Conservation (phyloP, 2,797 vertebrate species). For the Oryzias sinensis region DNA sequence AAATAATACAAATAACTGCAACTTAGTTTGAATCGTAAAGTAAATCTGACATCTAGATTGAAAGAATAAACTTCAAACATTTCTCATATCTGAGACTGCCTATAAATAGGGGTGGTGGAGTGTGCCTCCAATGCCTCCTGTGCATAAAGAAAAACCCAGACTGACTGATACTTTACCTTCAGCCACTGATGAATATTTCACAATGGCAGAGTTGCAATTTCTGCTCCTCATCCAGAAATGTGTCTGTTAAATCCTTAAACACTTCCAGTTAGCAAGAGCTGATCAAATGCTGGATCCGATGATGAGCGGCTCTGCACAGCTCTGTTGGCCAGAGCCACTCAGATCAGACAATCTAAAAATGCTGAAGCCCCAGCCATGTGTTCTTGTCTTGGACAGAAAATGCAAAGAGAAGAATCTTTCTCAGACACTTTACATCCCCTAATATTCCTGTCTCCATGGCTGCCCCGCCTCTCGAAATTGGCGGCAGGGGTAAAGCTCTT, state of each 20-base stretch:
- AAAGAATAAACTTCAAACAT: neutral
- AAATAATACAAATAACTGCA: neutral
- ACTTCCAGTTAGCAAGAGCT: constrained; percentile 26
- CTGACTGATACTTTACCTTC: constrained; percentile 69
- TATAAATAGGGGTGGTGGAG: constrained; percentile 5
- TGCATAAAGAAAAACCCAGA: constrained; percentile 35
- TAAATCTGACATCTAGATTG: constrained; percentile 2
- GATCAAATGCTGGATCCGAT: constrained; percentile 16
- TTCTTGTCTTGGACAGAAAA: constrained; percentile 52
- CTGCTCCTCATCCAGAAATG: constrained; percentile 50
- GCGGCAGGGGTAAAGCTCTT: constrained; percentile 48
- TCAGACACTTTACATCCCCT: constrained; percentile 46
- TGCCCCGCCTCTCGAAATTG: constrained; percentile 60
- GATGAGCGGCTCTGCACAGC: constrained; percentile 35
- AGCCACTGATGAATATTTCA: constrained; percentile 58
- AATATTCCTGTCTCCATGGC: constrained; percentile 55
- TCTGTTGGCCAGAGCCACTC: constrained; percentile 37
- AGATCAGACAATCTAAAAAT: constrained; percentile 46
- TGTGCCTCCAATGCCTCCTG: constrained; percentile 1
- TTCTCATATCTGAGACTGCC: constrained; percentile 11
- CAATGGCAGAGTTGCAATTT: constrained; percentile 42
- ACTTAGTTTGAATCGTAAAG: constrained; percentile 4
- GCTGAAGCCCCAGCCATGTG: constrained; percentile 45
- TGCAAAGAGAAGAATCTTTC: constrained; percentile 45
- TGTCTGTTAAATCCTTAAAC: constrained; percentile 44